Base-by-base conservation (phyloP, 2,113 vertebrate species). In the Sinocyclocheilus grahami region DNA sequence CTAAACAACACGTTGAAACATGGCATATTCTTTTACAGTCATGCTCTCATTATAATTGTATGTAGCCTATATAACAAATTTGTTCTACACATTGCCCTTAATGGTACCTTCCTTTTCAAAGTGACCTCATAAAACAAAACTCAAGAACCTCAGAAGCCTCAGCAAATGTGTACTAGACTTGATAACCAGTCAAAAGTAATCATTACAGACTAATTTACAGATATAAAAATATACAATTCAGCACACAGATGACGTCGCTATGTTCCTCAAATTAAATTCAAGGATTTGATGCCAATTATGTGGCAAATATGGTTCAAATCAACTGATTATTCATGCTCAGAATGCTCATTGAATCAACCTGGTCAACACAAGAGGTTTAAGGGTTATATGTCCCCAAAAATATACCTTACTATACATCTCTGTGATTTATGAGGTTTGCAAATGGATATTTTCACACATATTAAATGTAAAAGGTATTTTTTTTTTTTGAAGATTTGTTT, bases 391-490 rank as follows among this genome's bases (percentile, higher is more conserved):
- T 9, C 51, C 51, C 30, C 14, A 3, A 62, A 10, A 79, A 79
- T 39, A 60, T 60, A 37, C 2, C 53, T 14, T 60, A 8, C 3
- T 12, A 53, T 33, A 5, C 5, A 62, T 46, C 33, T 9, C 20
- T 62, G 20, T 24, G 78, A 80, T 80, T 63, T 42, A 80, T 42
- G 58, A 63, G 58, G 33, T 27, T 24, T 80, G 78, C 22, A 24
- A 80, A 63, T 42, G 4, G 78, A 0, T 46, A 63, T 80, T 63
- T 42, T 46, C 12, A 80, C 30, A 39, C 78, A 22, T 16, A 80
- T 46, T 63, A 63, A 80, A 80, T 80, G 55, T 24, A 18, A 80
- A 42, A 24, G 16, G 22, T 39, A n/a, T 60, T 30, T 7, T 11
- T 60, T 33, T 58, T 62, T 42, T 79, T 27, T 27, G 27, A 27